phyloP scores from a whole-genome alignment of 2,113 vertebrate species.

The Thermophis baileyi region DNA sequence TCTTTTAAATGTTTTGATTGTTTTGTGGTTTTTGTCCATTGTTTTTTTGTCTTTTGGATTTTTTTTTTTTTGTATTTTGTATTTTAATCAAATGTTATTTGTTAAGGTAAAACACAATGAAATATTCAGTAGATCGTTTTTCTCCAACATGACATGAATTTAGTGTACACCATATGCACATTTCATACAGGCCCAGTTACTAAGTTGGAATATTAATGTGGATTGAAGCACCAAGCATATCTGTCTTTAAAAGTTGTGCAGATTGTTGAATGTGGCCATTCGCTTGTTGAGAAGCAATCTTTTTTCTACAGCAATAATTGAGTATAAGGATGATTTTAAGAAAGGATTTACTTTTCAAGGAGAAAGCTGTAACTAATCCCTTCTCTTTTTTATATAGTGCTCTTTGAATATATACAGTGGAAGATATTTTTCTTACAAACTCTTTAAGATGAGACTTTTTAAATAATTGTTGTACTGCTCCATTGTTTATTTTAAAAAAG shows the following conservation, averaged over 20 bases:
- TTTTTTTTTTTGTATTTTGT: not conserved
- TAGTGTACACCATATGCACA: not conserved
- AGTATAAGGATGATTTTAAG: not conserved
- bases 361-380: constrained; percentile 13
- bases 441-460: not conserved
- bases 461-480: constrained; percentile 1
- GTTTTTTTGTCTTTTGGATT: too few relatives aligned
- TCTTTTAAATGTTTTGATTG: not conserved
- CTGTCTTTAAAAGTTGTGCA: not conserved
- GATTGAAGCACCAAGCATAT: not conserved
- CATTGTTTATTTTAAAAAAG: not conserved
- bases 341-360: not conserved
- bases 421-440: not conserved
- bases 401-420: constrained; percentile 15
- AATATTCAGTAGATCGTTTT: not conserved
- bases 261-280: not conserved
- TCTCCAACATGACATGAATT: not conserved
- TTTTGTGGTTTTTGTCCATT: not conserved
- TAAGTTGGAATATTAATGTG: not conserved
- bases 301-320: not conserved
- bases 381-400: constrained; percentile 2
- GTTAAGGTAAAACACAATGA: not conserved
- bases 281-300: not conserved
- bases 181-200: not conserved
- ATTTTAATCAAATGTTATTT: not conserved